Evolutionary conservation across 2,888 invertebrate genomes (phyloP).

Genomic region (Sarcophaga carnaria): DNA sequence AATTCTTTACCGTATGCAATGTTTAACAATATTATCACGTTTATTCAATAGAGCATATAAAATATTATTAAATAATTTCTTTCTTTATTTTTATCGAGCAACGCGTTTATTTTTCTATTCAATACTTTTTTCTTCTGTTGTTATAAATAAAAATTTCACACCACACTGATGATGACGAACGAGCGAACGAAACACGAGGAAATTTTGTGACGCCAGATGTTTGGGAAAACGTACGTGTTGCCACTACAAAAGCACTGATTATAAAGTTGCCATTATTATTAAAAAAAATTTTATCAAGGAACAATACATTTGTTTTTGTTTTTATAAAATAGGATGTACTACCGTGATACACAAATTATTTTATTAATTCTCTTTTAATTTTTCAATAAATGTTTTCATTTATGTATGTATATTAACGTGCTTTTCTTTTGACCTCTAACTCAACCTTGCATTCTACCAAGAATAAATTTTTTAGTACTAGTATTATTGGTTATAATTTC

Average conservation of each 20-base stretch:
- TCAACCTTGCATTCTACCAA: too few relatives aligned
- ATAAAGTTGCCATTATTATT: not conserved
- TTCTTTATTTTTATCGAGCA: constrained; percentile 16
- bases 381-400: too few relatives aligned
- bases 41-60: constrained; percentile 17
- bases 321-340: too few relatives aligned
- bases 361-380: too few relatives aligned
- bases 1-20: constrained; percentile 42
- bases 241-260: constrained; percentile 12
- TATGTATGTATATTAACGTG: too few relatives aligned
- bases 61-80: not conserved
- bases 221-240: not conserved
- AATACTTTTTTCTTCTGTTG: constrained; percentile 57
- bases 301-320: too few relatives aligned
- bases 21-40: constrained; percentile 20
- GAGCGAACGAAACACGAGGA: constrained; percentile 66
- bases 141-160: constrained; percentile 67
- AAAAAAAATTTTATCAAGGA: too few relatives aligned
- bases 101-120: constrained; percentile 40
- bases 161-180: constrained; percentile 66
- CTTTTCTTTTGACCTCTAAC: too few relatives aligned
- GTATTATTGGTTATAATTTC: too few relatives aligned
- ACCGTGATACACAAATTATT: too few relatives aligned
- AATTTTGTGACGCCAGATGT: constrained; percentile 37
- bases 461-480: too few relatives aligned